These are phyloP conservation scores for Tetropium fuscum DNA, from an alignment of 2,888 invertebrate genomes.

Conservation along the genomic window DNA sequence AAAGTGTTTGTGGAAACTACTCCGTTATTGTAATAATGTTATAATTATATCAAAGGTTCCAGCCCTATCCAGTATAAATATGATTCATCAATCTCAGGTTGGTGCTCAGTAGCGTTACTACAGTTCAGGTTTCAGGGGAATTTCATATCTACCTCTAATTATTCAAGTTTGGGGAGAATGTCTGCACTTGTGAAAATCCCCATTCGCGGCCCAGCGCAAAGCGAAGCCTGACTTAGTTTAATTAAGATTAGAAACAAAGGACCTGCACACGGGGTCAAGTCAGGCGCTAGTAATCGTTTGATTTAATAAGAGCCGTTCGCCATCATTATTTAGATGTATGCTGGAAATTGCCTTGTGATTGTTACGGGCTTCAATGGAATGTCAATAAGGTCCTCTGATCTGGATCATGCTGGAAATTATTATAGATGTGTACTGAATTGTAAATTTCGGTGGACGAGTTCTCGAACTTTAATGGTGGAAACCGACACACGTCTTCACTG, in stretches of 20 bases:
- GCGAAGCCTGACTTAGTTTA: conserved; percentile 14
- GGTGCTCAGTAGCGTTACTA: no score
- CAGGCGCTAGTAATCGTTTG: background rate
- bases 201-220: no score
- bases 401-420: conserved; percentile 44
- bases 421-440: conserved; percentile 43
- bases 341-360: conserved; percentile 50
- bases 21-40: no score
- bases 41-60: no score
- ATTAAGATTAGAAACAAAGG: conserved; percentile 2
- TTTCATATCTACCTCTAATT: no score
- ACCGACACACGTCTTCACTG: conserved; percentile 4
- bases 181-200: no score
- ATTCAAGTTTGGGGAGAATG: no score
- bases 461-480: background rate
- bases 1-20: no score
- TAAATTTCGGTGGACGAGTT: conserved; percentile 34
- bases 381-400: conserved; percentile 49
- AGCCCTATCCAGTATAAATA: no score
- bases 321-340: conserved; percentile 47
- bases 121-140: no score
- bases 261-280: background rate
- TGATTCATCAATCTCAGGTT: no score
- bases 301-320: conserved; percentile 11
- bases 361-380: conserved; percentile 47